phyloP scores from a whole-genome alignment of 2,888 invertebrate genomes.

The Yponomeuta malinellus region DNA sequence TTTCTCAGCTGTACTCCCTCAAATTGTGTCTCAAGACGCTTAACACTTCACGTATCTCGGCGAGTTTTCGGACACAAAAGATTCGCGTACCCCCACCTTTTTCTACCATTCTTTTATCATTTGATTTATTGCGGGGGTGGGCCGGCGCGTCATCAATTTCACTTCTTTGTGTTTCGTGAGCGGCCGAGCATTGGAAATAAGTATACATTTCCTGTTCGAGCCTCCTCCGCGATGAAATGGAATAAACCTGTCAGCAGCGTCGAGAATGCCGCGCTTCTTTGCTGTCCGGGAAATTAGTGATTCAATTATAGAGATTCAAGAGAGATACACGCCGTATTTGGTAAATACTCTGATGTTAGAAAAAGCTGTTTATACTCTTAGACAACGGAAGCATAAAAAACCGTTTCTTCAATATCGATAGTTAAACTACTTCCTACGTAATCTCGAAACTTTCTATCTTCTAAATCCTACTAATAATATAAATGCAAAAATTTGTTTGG shows the following conservation, averaged over 20 bases:
- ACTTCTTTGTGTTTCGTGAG: conserved; percentile 20
- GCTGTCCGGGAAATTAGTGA: neutral
- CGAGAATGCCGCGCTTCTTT: neutral
- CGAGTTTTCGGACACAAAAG: conserved; percentile 12
- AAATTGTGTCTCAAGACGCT: neutral
- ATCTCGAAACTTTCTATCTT: too few relatives aligned
- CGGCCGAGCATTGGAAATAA: conserved; percentile 12
- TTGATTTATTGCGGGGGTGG: conserved; percentile 22
- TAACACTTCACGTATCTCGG: neutral
- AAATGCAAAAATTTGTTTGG: too few relatives aligned
- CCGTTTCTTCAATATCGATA: too few relatives aligned
- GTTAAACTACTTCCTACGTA: too few relatives aligned
- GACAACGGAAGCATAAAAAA: too few relatives aligned
- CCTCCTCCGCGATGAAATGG: neutral
- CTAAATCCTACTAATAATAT: too few relatives aligned
- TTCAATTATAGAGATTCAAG: too few relatives aligned
- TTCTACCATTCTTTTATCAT: conserved; percentile 15
- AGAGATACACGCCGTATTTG: neutral
- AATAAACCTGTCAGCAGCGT: conserved; percentile 7
- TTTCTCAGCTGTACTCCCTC: neutral
- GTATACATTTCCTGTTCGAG: conserved; percentile 14
- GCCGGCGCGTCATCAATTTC: conserved; percentile 20
- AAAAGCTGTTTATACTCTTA: too few relatives aligned
- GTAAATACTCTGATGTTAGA: neutral
- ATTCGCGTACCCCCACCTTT: conserved; percentile 11